A percentile compares a stretch with the other conserved stretches of the same genome.
Conservation (phyloP, 1,140 invertebrate genomes). For the Drosophila persimilis region DNA sequence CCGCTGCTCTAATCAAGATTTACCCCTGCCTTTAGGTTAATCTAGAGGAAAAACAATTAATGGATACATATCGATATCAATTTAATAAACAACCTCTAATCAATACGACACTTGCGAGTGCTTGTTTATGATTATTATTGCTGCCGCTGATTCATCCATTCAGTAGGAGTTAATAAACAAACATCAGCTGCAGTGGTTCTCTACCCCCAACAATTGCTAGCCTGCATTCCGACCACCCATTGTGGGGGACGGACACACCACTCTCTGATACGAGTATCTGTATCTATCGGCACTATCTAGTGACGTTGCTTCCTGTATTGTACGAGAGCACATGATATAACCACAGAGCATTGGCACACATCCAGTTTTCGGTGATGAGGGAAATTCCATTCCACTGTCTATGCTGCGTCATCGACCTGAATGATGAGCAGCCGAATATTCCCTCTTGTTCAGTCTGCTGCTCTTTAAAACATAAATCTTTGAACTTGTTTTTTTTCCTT, state of each 20-base stretch:
- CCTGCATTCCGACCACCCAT: conserved; percentile 23
- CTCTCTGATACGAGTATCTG: background rate
- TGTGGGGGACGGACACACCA: background rate
- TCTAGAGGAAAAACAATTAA: conserved; percentile 23
- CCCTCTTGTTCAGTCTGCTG: background rate
- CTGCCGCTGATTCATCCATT: conserved; percentile 31
- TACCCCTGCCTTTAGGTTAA: background rate
- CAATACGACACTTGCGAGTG: conserved; percentile 43
- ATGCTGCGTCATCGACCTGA: conserved; percentile 7
- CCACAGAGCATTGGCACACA: conserved; percentile 11
- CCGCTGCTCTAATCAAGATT: background rate
- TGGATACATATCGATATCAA: conserved; percentile 31
- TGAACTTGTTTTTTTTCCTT: background rate
- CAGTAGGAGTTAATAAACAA: conserved; percentile 35
- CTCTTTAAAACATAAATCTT: conserved; percentile 4
- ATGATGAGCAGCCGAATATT: background rate
- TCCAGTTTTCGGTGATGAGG: conserved; percentile 19
- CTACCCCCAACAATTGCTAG: conserved; percentile 15
- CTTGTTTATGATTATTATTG: conserved; percentile 20
- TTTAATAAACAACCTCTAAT: conserved; percentile 48
- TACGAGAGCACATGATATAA: too few relatives aligned
- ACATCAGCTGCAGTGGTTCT: conserved; percentile 11
- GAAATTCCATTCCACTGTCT: conserved; percentile 7
- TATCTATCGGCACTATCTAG: conserved; percentile 12
- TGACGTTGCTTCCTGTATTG: conserved; percentile 25